Evolutionary conservation across 2,888 invertebrate genomes (phyloP), one percentile per base, ranked within the genome.

Genomic region (Orthosia gracilis): DNA sequence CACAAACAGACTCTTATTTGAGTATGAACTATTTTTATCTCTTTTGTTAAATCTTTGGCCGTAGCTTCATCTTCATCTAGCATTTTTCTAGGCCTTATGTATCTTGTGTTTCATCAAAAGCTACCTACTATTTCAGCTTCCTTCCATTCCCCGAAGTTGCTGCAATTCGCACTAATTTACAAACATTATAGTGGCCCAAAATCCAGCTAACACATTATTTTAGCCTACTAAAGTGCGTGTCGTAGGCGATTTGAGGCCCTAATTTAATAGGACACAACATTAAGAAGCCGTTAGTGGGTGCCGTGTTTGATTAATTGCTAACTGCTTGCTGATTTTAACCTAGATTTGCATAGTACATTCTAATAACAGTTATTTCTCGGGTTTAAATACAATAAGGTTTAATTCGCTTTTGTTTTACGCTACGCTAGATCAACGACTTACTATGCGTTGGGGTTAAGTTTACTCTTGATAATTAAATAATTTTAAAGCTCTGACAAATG

Each of bases 311-410:
- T 85, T 78, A 79, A 80, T 85, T 77, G 73, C 63, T 49, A 77
- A 85, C 73, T 76, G 82, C 71, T 52, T 61, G 78, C 73, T 59
- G 69, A 77, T 83, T 83, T 76, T 77, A 84, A 76, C 86, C 84
- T 61, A 85, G 54, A 80, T 85, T 66, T 59, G 26, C 15, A 45
- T 2, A 69, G 62, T 73, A 74, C 45, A 52, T 73, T 13, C 18
- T 70, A 68, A 61, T 57, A 58, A 83, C 78, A 45, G 81, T 83
- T 75, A 71, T 26, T 70, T 66, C 2, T 55, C 4, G 12, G 49
- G 58, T 66, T 63, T 47, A 63, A 40, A 47, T 40, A 65, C 45
- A 73, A 80, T 70, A 15, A 54, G 52, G 52, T 66, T 69, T 65
- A 70, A 70, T 82, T 65, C 18, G n/a, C 47, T 59, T 61, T 57